phyloP scores from a whole-genome alignment of 2,888 invertebrate genomes.

The Tethea ocularis region DNA sequence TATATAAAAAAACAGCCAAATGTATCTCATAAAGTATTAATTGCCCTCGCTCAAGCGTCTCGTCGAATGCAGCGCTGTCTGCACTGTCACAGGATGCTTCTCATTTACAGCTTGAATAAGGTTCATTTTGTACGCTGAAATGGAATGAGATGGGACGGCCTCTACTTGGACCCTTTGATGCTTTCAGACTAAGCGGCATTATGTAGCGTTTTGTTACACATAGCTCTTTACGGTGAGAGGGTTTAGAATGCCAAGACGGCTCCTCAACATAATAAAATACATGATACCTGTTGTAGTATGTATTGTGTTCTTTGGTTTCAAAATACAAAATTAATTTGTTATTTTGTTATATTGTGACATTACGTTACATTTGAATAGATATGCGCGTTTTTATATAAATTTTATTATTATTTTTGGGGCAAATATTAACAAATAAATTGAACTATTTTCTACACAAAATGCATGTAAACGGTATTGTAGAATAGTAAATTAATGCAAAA shows the following conservation, averaged over 20 bases:
- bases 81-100: constrained; percentile 40
- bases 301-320: not conserved
- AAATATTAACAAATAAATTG: too few species aligned
- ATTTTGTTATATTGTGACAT: too few species aligned
- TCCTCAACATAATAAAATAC: not conserved
- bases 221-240: constrained; percentile 16
- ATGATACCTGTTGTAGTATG: too few species aligned
- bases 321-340: too few species aligned
- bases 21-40: constrained; percentile 25
- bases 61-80: constrained; percentile 13
- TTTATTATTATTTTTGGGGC: too few species aligned
- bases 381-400: too few species aligned
- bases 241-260: not conserved
- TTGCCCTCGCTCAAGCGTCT: constrained; percentile 19
- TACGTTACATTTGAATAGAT: too few species aligned
- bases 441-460: not conserved
- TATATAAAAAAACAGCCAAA: not conserved
- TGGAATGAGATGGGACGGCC: constrained; percentile 53
- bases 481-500: not conserved
- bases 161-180: constrained; percentile 69
- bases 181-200: constrained; percentile 43
- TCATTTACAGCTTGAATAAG: constrained; percentile 75
- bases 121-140: constrained; percentile 65
- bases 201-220: constrained; percentile 22
- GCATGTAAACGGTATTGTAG: not conserved